phyloP scores from a whole-genome alignment of 2,888 invertebrate genomes.

The Brachyopa scutellaris region DNA sequence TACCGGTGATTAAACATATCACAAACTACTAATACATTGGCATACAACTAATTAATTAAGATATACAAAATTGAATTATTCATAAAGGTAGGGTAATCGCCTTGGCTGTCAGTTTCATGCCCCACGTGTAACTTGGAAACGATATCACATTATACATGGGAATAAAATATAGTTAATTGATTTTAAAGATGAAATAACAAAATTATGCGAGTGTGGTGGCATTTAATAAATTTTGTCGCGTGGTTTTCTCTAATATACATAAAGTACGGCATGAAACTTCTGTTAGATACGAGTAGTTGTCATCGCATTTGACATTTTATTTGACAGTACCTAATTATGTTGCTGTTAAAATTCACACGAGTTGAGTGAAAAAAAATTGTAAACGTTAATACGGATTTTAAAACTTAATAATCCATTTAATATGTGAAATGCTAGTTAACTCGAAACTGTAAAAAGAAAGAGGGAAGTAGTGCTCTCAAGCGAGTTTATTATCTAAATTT shows the following conservation, averaged over 20 bases:
- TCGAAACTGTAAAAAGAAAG: no score
- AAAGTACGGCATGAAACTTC: no score
- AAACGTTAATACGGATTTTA: no score
- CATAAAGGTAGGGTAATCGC: slow-evolving; percentile 10
- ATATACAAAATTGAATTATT: slow-evolving; percentile 17
- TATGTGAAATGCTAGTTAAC: no score
- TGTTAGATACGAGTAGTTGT: slow-evolving; percentile 1
- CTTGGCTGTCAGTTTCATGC: not conserved
- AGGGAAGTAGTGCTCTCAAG: no score
- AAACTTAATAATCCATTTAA: no score
- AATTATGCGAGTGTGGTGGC: not conserved
- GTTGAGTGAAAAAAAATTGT: no score
- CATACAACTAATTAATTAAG: slow-evolving; percentile 32
- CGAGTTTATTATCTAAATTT: no score
- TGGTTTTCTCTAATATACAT: no score
- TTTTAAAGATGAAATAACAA: not conserved
- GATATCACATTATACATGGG: slow-evolving; percentile 11
- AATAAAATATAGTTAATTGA: slow-evolving; percentile 7
- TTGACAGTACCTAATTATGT: slow-evolving; percentile 1
- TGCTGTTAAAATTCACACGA: slow-evolving; percentile 9
- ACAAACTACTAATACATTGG: slow-evolving; percentile 1
- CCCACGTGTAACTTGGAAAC: slow-evolving; percentile 16
- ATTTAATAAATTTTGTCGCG: no score
- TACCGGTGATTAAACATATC: no score
- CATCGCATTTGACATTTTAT: not conserved